Evolutionary conservation across 1,140 invertebrate species (phyloP).

Genomic region (Papilio polytes): DNA sequence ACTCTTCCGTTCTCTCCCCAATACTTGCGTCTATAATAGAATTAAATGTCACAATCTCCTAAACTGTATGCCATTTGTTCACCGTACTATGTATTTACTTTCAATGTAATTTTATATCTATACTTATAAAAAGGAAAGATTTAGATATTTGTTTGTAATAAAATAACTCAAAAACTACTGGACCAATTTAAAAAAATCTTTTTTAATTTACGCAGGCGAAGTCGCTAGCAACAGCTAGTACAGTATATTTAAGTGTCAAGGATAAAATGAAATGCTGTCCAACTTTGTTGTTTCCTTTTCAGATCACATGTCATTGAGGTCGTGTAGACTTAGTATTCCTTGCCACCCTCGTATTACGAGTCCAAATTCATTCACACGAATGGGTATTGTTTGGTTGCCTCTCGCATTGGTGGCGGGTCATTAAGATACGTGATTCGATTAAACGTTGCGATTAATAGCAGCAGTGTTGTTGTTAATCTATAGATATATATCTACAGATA

Average conservation of each 20-base stretch:
- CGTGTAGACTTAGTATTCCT: conserved; percentile 1
- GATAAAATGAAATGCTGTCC: not conserved
- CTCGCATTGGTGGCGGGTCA: not conserved
- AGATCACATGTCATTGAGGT: not conserved
- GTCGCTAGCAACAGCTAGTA: too few species aligned
- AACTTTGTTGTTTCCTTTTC: not conserved
- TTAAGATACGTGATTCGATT: conserved; percentile 15
- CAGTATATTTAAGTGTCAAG: not conserved
- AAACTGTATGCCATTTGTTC: too few species aligned
- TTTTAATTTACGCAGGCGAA: too few species aligned
- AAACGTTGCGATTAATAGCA: not conserved
- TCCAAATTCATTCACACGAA: conserved; percentile 15
- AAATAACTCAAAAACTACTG: too few species aligned
- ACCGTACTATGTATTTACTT: too few species aligned
- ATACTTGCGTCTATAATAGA: too few species aligned
- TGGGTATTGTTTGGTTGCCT: conserved; percentile 18
- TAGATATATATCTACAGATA: not conserved
- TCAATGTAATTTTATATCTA: too few species aligned
- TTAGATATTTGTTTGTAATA: too few species aligned
- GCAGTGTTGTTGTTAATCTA: not conserved
- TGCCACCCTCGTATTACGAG: not conserved
- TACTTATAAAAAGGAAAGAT: too few species aligned
- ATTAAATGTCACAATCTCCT: too few species aligned
- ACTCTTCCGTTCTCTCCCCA: too few species aligned
- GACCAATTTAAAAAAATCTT: too few species aligned